A percentile compares a stretch with the other conserved stretches of the same genome.
phyloP scores from a whole-genome alignment of 2,113 vertebrate genomes.

The Mugil cephalus region DNA sequence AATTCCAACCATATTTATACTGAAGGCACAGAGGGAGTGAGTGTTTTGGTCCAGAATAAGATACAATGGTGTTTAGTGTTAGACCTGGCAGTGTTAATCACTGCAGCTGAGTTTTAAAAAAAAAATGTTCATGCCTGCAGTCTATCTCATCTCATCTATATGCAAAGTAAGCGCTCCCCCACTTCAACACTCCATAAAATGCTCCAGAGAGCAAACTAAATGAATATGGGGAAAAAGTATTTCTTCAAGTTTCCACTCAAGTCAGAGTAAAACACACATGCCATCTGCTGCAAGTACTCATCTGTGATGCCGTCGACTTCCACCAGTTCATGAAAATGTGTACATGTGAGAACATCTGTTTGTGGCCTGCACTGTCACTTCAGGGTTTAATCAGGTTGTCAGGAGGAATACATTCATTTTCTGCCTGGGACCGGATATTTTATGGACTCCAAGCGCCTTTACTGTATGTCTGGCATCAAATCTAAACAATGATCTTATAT shows the following conservation, averaged over 20 bases:
- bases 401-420: background rate
- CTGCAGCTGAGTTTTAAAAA: no score
- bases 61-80: background rate
- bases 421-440: constrained; percentile 6
- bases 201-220: no score
- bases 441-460: constrained; percentile 16
- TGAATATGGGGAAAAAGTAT: no score
- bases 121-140: constrained; percentile 9
- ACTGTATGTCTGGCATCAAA: constrained; percentile 15
- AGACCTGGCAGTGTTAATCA: constrained; percentile 37
- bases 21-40: background rate
- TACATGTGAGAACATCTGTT: constrained; percentile 33
- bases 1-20: background rate
- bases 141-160: constrained; percentile 42
- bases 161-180: no score
- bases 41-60: background rate
- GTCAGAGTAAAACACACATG: background rate
- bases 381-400: no score
- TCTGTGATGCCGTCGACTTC: background rate
- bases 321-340: constrained; percentile 32
- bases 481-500: constrained; percentile 31
- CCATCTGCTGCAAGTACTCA: background rate
- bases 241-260: no score
- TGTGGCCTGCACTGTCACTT: no score
- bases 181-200: no score